These are phyloP conservation scores for Scartelaos histophorus DNA, from an alignment of 2,113 vertebrate species.

Conservation along the genomic window DNA sequence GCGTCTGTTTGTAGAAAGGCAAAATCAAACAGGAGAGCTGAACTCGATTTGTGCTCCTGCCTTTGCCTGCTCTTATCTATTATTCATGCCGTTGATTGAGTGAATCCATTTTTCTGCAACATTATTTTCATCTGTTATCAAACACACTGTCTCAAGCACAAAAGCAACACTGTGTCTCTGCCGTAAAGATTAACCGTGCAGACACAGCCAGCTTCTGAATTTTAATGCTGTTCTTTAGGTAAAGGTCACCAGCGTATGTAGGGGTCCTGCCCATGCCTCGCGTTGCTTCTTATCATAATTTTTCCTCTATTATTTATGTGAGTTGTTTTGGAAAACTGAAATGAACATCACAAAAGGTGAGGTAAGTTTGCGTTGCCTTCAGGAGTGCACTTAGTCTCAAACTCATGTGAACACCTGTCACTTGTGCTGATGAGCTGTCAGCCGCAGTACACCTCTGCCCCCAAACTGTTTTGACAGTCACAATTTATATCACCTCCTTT, in stretches of 20 bases:
- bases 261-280: constrained; percentile 17
- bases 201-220: constrained; percentile 26
- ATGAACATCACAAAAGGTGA: not conserved
- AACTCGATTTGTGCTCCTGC: not conserved
- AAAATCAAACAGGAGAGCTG: not conserved
- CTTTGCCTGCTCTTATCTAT: constrained; percentile 6
- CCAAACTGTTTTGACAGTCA: constrained; percentile 17
- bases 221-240: constrained; percentile 39
- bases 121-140: constrained; percentile 22
- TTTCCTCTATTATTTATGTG: not conserved
- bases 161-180: constrained; percentile 14
- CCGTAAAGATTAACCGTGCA: constrained; percentile 27
- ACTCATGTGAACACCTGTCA: constrained; percentile 30
- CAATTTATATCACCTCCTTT: constrained; percentile 17
- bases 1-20: not conserved
- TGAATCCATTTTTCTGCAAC: constrained; percentile 12
- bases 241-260: constrained; percentile 34
- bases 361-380: not conserved
- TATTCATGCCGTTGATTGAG: constrained; percentile 5
- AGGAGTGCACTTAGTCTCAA: constrained; percentile 1
- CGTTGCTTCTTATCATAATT: not conserved
- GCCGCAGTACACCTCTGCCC: constrained; percentile 19
- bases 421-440: constrained; percentile 36
- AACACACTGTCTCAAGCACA: constrained; percentile 3
- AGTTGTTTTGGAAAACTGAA: not conserved